A percentile compares a stretch with the other conserved stretches of the same genome.
These are phyloP conservation scores for Patiria miniata DNA, from an alignment of 35 echinoderm and acorn worm genomes.

Conservation along the genomic window DNA sequence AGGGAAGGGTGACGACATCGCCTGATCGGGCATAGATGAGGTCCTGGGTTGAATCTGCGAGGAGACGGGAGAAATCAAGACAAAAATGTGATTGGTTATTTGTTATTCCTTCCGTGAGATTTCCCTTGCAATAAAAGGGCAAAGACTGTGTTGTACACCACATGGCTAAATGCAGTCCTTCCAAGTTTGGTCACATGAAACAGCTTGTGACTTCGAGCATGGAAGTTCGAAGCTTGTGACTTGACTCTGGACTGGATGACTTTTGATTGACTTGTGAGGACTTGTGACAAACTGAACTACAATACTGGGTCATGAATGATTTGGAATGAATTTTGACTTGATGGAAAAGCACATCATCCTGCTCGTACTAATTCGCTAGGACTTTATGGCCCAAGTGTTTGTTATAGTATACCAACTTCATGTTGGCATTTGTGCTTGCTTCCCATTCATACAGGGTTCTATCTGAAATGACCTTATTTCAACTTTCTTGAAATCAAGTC, in stretches of 20 bases:
- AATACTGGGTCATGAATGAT: too few species aligned
- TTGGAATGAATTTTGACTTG: too few species aligned
- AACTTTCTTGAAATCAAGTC: too few species aligned
- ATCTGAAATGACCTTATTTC: too few species aligned
- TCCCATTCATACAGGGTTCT: too few species aligned
- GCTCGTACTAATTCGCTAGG: too few species aligned
- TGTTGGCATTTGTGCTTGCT: too few species aligned
- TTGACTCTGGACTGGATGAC: too few species aligned
- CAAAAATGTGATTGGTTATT: neutral
- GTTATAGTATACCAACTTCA: too few species aligned
- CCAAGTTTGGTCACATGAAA: neutral
- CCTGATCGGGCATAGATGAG: slow-evolving; percentile 31
- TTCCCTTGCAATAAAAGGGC: neutral
- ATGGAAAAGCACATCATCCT: too few species aligned
- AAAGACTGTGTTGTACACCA: neutral
- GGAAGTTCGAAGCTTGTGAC: neutral
- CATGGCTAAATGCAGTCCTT: too few species aligned
- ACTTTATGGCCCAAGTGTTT: too few species aligned
- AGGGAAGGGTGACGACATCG: slow-evolving; percentile 66
- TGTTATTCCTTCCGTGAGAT: neutral
- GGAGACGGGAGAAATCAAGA: neutral
- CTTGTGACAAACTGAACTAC: neutral
- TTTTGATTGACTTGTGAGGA: neutral
- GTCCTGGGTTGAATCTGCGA: neutral
- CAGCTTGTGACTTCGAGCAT: neutral